Evolutionary conservation across 2,888 invertebrate species (phyloP).

Genomic region (Cryptocephalus moraei): DNA sequence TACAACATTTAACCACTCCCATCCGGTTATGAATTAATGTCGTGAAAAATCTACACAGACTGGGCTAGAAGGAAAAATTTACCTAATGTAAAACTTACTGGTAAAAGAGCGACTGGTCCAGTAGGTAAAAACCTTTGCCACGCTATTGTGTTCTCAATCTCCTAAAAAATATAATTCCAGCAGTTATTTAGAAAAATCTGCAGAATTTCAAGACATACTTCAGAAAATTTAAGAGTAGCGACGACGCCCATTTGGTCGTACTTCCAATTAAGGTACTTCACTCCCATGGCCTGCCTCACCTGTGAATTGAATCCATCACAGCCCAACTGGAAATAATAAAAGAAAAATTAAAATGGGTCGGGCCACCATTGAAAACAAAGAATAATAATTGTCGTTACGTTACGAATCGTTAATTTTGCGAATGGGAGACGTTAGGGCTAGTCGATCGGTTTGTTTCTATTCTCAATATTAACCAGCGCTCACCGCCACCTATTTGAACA

Average conservation of each 20-base stretch:
- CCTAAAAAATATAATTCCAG: slow-evolving; percentile 23
- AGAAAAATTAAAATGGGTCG: too few relatives aligned
- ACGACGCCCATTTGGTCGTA: slow-evolving; percentile 90
- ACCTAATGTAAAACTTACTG: slow-evolving; percentile 41
- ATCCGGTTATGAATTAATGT: too few relatives aligned
- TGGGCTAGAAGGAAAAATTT: too few relatives aligned
- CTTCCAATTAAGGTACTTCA: slow-evolving; percentile 69
- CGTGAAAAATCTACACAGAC: too few relatives aligned
- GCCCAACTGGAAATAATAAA: slow-evolving; percentile 59
- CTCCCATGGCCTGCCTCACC: slow-evolving; percentile 72
- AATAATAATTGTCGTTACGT: too few relatives aligned
- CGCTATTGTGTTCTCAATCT: slow-evolving; percentile 73
- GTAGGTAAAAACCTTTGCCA: slow-evolving; percentile 94
- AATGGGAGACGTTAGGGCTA: too few relatives aligned
- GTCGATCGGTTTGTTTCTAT: too few relatives aligned
- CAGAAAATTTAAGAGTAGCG: slow-evolving; percentile 73
- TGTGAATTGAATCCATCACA: slow-evolving; percentile 90
- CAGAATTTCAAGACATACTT: slow-evolving; percentile 43
- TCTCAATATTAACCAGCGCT: background rate
- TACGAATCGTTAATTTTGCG: too few relatives aligned
- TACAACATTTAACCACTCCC: too few relatives aligned
- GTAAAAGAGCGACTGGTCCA: slow-evolving; percentile 88
- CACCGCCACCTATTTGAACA: background rate
- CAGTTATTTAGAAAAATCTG: background rate
- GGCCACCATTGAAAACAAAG: too few relatives aligned